Conservation (phyloP, 2,888 invertebrate genomes). For the Deroplatys truncata region DNA sequence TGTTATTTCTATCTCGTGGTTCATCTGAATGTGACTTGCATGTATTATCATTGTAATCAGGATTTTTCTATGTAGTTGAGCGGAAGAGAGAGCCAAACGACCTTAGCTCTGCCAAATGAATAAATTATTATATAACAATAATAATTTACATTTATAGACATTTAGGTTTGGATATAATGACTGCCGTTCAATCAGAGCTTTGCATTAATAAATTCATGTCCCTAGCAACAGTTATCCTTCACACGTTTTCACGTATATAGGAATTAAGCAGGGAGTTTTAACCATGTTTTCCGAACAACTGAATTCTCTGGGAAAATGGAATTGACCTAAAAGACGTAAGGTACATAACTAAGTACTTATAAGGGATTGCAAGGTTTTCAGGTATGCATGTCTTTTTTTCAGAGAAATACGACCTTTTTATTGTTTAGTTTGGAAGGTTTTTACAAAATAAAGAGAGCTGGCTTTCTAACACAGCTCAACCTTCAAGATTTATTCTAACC, state of each 20-base stretch:
- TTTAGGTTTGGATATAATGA: too few relatives aligned
- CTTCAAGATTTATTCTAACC: neutral
- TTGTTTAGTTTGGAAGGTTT: neutral
- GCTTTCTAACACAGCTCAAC: too few relatives aligned
- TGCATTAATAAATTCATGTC: neutral
- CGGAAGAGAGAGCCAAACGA: too few relatives aligned
- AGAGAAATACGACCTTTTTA: neutral
- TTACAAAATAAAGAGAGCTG: neutral
- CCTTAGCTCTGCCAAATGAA: too few relatives aligned
- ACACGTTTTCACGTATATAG: neutral
- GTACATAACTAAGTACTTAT: neutral
- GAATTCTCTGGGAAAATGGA: neutral
- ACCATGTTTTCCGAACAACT: neutral
- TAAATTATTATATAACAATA: too few relatives aligned
- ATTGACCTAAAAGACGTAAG: neutral
- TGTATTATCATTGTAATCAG: too few relatives aligned
- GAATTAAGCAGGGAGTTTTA: neutral
- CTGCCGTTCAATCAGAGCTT: too few relatives aligned
- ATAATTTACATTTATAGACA: too few relatives aligned
- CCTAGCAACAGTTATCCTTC: neutral
- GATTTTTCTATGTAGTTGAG: too few relatives aligned
- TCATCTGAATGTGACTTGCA: too few relatives aligned
- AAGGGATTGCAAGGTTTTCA: neutral
- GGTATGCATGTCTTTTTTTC: neutral
- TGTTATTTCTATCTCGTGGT: too few relatives aligned